Conservation (phyloP, 2,113 vertebrate species). For the Pseudopodoces humilis region DNA sequence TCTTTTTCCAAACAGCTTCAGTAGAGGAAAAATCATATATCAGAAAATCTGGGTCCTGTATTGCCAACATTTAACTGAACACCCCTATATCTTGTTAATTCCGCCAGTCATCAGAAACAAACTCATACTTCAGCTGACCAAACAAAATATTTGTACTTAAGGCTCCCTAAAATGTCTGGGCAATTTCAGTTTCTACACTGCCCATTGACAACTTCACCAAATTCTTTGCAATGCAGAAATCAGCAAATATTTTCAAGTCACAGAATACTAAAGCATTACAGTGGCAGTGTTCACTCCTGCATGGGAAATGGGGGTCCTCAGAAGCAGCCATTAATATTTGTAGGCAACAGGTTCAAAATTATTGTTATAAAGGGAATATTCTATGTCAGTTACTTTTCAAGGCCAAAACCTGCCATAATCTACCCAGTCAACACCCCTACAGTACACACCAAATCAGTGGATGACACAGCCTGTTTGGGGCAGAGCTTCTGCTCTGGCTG, state of each 20-base stretch:
- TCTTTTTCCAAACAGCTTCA: neutral
- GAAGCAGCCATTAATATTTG: neutral
- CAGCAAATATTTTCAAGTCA: neutral
- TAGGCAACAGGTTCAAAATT: neutral
- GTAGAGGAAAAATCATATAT: neutral
- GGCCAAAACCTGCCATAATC: neutral
- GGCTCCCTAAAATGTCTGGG: neutral
- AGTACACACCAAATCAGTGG: rapidly evolving
- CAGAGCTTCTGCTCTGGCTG: neutral
- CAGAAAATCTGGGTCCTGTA: neutral
- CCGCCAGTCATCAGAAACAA: neutral
- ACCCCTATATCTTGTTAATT: neutral
- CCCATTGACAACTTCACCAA: neutral
- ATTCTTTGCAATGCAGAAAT: neutral
- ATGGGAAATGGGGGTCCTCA: rapidly evolving
- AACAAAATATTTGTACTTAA: neutral
- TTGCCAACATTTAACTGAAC: neutral
- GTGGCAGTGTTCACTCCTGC: neutral
- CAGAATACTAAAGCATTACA: neutral
- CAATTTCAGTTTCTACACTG: neutral
- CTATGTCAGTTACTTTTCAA: neutral
- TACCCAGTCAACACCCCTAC: neutral
- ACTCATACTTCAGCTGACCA: neutral
- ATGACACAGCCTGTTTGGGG: neutral
- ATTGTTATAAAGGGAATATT: neutral